These are phyloP conservation scores for Asobara japonica DNA, from an alignment of 1,140 invertebrate species.

Conservation along the genomic window DNA sequence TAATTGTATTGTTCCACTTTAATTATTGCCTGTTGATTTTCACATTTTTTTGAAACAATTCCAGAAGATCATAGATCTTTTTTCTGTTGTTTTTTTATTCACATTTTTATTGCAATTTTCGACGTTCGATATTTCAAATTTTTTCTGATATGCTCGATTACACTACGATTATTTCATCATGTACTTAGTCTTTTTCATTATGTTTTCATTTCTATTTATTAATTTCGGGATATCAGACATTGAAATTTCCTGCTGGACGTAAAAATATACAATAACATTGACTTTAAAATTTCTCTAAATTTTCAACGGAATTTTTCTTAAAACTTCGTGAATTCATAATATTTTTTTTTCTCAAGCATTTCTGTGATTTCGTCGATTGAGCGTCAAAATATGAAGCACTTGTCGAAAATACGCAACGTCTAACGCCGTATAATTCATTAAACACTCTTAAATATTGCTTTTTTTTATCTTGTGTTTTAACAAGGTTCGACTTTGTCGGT, in stretches of 20 bases:
- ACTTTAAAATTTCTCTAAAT: neutral
- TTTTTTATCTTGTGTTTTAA: neutral
- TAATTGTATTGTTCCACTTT: conserved; percentile 46
- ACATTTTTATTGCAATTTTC: neutral
- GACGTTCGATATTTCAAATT: neutral
- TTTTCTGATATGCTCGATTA: neutral
- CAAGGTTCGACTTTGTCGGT: too few species aligned
- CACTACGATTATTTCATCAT: neutral
- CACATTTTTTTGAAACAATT: conserved; percentile 27
- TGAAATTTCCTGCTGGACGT: neutral
- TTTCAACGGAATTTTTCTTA: neutral
- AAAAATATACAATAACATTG: conserved; percentile 14
- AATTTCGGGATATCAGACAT: neutral
- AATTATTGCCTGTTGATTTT: conserved; percentile 47
- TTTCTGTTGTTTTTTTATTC: neutral
- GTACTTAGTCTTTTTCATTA: neutral
- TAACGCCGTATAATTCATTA: neutral
- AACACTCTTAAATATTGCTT: neutral
- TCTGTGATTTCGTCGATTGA: neutral
- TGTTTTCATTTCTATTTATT: neutral
- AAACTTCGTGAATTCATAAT: neutral
- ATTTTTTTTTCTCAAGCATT: neutral
- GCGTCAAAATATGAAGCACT: conserved; percentile 5
- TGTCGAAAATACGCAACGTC: conserved; percentile 1
- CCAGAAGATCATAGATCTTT: conserved; percentile 26